Evolutionary conservation across 2,888 invertebrate genomes (phyloP).

Genomic region (Cremastinae sp.): DNA sequence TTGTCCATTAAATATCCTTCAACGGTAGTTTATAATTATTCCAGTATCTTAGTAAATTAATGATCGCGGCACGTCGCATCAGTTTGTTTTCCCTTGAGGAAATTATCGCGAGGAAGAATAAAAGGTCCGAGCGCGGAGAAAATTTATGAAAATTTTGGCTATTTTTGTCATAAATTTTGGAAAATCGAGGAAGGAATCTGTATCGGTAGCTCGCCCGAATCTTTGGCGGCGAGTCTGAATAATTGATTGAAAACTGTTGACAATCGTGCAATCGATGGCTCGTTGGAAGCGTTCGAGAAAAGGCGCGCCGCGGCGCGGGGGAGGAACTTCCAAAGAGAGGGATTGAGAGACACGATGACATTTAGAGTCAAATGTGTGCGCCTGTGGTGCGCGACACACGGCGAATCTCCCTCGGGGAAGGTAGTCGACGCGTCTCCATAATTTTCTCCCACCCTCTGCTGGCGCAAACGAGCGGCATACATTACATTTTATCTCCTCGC

Average conservation of each 20-base stretch:
- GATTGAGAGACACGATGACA: constrained; percentile 75
- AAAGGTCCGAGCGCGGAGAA: no score
- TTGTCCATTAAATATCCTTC: constrained; percentile 32
- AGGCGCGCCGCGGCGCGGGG: no score
- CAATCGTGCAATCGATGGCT: no score
- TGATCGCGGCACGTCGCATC: neutral
- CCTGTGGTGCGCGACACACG: constrained; percentile 69
- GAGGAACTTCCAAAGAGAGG: constrained; percentile 4
- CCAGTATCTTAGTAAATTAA: constrained; percentile 40
- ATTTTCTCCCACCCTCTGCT: constrained; percentile 36
- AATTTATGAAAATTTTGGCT: no score
- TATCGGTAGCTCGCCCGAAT: no score
- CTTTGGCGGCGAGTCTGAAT: no score
- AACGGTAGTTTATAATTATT: constrained; percentile 59
- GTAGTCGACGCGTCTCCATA: constrained; percentile 64
- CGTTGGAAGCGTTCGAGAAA: no score
- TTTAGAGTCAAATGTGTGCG: constrained; percentile 68
- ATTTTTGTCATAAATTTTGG: no score
- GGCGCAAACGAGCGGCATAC: neutral
- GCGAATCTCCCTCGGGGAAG: constrained; percentile 67
- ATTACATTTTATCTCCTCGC: neutral
- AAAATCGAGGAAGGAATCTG: neutral
- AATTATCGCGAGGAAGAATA: no score
- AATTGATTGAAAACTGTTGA: no score
- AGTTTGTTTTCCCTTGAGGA: neutral